Conservation (phyloP, 2,797 vertebrate species). For the Pipistrellus pipistrellus region DNA sequence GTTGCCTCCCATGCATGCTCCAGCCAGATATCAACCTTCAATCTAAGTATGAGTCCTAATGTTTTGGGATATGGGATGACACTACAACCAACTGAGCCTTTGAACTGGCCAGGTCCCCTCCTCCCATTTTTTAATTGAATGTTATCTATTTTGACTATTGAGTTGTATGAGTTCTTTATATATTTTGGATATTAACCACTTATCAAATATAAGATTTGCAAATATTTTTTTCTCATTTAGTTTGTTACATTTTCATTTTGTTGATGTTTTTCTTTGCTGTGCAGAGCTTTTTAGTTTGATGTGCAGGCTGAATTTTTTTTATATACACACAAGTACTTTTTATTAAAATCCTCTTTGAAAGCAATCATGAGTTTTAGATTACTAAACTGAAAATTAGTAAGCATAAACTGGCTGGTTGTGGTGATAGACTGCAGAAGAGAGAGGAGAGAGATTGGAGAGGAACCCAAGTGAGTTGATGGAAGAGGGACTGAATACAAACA, state of each 20-base stretch:
- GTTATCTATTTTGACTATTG: not conserved
- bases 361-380: not conserved
- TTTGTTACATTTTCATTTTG: not conserved
- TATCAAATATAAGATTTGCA: not conserved
- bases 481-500: not conserved
- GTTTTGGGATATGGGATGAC: no score
- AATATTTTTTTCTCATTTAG: not conserved
- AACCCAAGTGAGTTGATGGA: not conserved
- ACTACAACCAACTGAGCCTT: no score
- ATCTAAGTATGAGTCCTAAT: no score
- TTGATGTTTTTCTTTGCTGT: not conserved
- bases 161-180: not conserved
- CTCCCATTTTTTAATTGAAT: not conserved
- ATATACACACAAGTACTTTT: not conserved
- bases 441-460: not conserved
- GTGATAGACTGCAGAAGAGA: no score
- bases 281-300: conserved; percentile 22
- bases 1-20: no score
- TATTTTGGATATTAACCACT: not conserved
- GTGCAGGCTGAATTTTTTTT: not conserved
- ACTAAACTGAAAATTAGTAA: not conserved
- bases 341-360: not conserved
- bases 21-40: no score
- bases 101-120: not conserved
- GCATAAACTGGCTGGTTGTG: not conserved